Conservation (phyloP, 2,888 invertebrate species). For the Thymelicus sylvestris region DNA sequence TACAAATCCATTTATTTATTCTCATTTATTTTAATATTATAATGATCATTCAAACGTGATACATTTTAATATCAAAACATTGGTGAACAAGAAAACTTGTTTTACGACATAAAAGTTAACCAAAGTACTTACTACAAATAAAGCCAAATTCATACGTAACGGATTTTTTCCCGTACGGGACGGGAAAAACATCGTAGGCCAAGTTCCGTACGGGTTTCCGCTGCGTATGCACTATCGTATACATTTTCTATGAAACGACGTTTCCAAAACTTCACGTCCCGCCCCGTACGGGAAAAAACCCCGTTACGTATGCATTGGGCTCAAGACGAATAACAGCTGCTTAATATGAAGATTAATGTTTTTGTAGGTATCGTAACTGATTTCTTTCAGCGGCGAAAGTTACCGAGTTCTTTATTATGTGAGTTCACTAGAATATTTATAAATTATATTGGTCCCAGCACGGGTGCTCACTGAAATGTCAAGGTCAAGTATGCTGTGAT, state of each 20-base stretch:
- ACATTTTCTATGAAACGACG: too few species aligned
- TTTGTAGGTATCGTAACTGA: not conserved
- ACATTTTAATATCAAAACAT: too few species aligned
- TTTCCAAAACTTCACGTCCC: too few species aligned
- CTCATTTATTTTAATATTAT: not conserved
- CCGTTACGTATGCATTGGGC: too few species aligned
- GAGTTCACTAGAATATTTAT: constrained; percentile 25
- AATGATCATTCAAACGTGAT: not conserved
- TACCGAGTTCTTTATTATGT: constrained; percentile 18
- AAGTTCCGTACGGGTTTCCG: too few species aligned
- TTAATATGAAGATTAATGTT: not conserved
- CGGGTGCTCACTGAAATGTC: constrained; percentile 24
- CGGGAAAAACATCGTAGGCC: too few species aligned
- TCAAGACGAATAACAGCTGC: not conserved
- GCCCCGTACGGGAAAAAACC: too few species aligned
- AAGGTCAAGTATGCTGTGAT: constrained; percentile 14
- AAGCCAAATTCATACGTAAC: too few species aligned
- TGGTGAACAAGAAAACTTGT: too few species aligned
- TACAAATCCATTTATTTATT: not conserved
- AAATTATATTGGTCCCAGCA: constrained; percentile 15
- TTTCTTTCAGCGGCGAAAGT: constrained; percentile 17
- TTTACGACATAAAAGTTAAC: too few species aligned
- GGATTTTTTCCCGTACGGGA: too few species aligned
- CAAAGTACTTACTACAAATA: not conserved
- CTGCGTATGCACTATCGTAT: too few species aligned